Percentiles rank a stretch among this genome's conserved stretches.
Evolutionary conservation across 1,140 invertebrate species (phyloP).

Genomic region (Heliconius nattereri): DNA sequence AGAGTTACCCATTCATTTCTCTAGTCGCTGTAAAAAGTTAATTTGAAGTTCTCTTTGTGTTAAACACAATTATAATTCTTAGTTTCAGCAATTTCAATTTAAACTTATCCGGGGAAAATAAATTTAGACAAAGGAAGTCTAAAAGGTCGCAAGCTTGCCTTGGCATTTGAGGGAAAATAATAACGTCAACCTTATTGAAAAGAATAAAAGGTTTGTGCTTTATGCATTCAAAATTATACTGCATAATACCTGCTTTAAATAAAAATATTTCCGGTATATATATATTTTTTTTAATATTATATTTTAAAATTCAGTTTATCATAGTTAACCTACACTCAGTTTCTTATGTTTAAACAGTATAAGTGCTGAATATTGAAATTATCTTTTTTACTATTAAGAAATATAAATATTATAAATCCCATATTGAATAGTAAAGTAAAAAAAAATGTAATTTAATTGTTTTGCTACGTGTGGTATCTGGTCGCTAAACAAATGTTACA

Average conservation of each 20-base stretch:
- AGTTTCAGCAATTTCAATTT: slow-evolving; percentile 17
- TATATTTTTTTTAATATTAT: not conserved
- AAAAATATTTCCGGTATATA: not conserved
- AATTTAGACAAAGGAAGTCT: slow-evolving; percentile 28
- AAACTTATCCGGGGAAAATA: slow-evolving; percentile 21
- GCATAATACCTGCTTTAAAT: not conserved
- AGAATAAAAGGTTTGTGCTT: slow-evolving; percentile 21
- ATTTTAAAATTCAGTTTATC: not conserved
- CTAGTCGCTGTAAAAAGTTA: slow-evolving; percentile 20
- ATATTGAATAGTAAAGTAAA: not conserved
- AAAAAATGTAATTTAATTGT: not conserved
- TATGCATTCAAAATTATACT: slow-evolving; percentile 11
- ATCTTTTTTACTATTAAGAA: not conserved
- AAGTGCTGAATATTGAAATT: too few species aligned
- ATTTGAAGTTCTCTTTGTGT: slow-evolving; percentile 9
- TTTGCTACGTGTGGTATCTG: not conserved
- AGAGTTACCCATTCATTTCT: not conserved
- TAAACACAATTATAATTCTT: slow-evolving; percentile 10
- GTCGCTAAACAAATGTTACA: not conserved
- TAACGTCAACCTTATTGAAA: slow-evolving; percentile 21
- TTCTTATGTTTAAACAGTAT: not conserved
- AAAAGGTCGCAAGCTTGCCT: slow-evolving; percentile 36
- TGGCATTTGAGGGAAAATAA: slow-evolving; percentile 41
- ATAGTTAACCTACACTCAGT: too few species aligned
- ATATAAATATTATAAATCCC: not conserved